A percentile compares a stretch with the other conserved stretches of the same genome.
These are phyloP conservation scores for Gadopsis bispinosus DNA, from an alignment of 2,797 vertebrate genomes.

Conservation along the genomic window DNA sequence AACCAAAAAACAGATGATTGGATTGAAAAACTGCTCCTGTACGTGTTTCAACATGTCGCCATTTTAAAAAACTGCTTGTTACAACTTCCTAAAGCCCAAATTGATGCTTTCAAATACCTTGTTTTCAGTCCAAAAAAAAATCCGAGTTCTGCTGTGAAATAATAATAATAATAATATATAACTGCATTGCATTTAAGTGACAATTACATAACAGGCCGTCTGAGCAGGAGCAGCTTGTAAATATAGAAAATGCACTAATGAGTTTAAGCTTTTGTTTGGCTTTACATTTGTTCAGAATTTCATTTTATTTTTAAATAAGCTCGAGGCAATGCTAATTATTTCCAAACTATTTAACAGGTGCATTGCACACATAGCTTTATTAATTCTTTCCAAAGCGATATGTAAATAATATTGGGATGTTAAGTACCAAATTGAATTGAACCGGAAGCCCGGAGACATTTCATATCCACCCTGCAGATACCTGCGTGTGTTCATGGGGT, in stretches of 20 bases:
- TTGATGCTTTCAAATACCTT: background rate
- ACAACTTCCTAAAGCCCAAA: background rate
- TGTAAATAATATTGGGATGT: background rate
- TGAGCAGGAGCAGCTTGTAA: background rate
- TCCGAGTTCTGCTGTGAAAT: background rate
- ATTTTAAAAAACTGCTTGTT: too few species aligned
- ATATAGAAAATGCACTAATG: too few species aligned
- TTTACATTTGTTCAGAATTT: background rate
- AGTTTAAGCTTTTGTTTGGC: background rate
- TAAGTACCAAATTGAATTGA: background rate
- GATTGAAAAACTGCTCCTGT: too few species aligned
- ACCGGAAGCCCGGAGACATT: background rate
- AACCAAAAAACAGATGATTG: too few species aligned
- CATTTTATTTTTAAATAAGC: background rate
- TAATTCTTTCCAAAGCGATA: background rate
- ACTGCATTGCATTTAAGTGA: too few species aligned
- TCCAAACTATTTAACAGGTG: slow-evolving; percentile 13
- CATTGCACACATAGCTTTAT: background rate
- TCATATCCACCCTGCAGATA: background rate
- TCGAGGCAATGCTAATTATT: background rate
- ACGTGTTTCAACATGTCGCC: too few species aligned
- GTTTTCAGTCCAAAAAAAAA: background rate
- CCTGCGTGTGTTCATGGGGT: background rate
- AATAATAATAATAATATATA: too few species aligned
- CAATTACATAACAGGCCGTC: too few species aligned